A percentile compares a stretch with the other conserved stretches of the same genome.
Evolutionary conservation across 2,113 vertebrate genomes (phyloP).

Genomic region (Caracal caracal): DNA sequence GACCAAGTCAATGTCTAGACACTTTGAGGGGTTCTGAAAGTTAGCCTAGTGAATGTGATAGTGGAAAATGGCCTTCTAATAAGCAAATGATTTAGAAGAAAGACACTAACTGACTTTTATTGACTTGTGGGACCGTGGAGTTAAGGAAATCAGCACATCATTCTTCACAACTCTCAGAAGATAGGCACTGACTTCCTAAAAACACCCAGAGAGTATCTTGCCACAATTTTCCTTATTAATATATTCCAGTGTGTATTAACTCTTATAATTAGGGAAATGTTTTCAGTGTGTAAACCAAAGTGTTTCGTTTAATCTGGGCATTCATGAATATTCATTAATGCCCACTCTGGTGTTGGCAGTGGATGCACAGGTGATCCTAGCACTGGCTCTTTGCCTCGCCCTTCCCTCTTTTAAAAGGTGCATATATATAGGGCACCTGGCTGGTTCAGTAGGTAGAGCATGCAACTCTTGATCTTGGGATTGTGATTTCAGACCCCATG

Average conservation of each 20-base stretch:
- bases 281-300: not conserved
- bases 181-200: not conserved
- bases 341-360: not conserved
- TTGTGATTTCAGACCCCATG: not conserved
- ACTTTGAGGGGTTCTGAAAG: not conserved
- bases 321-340: not conserved
- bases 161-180: not conserved
- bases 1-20: not conserved
- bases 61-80: not conserved
- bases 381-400: not conserved
- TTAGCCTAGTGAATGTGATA: not conserved
- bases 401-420: not conserved
- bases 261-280: not conserved
- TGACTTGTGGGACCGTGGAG: not conserved
- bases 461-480: not conserved
- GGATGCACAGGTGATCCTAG: constrained; percentile 33
- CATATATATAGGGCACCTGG: not conserved
- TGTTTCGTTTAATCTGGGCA: not conserved
- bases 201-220: not conserved
- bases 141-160: not conserved
- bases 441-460: not conserved
- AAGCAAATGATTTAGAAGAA: not conserved
- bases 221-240: not conserved
- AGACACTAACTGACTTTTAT: not conserved
- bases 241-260: not conserved